Evolutionary conservation across 2,113 vertebrate species (phyloP), one percentile per base, ranked within the genome.

Genomic region (Lampris incognitus): DNA sequence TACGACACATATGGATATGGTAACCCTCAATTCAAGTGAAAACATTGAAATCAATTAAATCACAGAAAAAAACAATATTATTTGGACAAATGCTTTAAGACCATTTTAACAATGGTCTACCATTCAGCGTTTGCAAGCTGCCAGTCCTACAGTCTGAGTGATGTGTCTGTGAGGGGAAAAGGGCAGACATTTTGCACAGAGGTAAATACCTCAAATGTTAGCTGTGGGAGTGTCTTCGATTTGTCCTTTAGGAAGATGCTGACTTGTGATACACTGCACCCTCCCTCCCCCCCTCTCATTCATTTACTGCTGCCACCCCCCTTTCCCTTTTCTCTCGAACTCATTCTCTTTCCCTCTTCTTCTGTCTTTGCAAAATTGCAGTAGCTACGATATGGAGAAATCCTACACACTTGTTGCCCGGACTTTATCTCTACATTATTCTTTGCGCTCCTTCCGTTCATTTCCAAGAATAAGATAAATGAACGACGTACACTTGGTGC

Each of bases 401-500:
- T 39, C 62, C 74, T 71, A 64, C 60, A 72, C 87, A 94, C 93
- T 93, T 94, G 93, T 94, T 94, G 94, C 88, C 83, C 58, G 62
- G 82, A 87, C 89, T 89, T 91, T 89, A 88, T 90, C 89, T 85
- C 84, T 72, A 81, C 88, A 85, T 87, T 87, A 88, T 87, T 89
- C 86, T 85, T 68, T 66, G 72, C 51, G 81, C 85, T 81, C 78
- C 87, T 89, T 92, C 85, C 84, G 87, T 92, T 91, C 87, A 85
- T 93, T 93, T 90, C 83, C 86, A 72, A 81, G 90, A 91, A 93
- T 87, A 93, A 94, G 93, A 94, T 94, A 94, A 94, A 94, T 92
- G 91, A 92, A 92, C 82, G 74, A 91, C 83, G 88, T 86, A 90
- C 86, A 93, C 92, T 93, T 90, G 71, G 84, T 85, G 91, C 94